Evolutionary conservation across 2,888 invertebrate species (phyloP).

Genomic region (Drosophila ochracea): DNA sequence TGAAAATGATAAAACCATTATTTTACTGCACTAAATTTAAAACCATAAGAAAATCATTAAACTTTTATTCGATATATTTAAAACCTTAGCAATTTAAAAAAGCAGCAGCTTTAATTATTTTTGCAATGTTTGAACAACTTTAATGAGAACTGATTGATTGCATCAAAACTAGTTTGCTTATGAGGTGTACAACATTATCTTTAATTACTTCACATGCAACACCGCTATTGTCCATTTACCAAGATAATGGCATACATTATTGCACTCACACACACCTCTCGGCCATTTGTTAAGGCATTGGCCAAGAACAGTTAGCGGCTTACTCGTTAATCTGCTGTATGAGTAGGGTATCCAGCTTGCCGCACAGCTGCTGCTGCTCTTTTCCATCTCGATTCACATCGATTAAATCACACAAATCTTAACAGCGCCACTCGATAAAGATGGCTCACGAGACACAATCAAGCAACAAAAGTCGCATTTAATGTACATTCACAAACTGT

Average conservation of each 20-base stretch:
- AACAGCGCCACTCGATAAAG: conserved; percentile 28
- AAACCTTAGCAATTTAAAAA: neutral
- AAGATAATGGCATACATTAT: neutral
- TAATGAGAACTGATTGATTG: neutral
- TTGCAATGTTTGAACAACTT: neutral
- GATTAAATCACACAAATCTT: conserved; percentile 39
- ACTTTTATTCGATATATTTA: neutral
- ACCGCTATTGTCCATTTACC: neutral
- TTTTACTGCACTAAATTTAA: neutral
- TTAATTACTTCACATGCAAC: neutral
- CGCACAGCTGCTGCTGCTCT: conserved; percentile 7
- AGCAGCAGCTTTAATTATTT: neutral
- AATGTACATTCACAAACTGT: conserved; percentile 56
- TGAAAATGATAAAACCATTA: neutral
- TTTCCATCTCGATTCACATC: conserved; percentile 36
- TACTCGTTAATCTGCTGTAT: conserved; percentile 2
- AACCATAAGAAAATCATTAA: neutral
- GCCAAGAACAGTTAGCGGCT: conserved; percentile 10
- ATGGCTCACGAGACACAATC: conserved; percentile 23
- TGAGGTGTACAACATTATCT: neutral
- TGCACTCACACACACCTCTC: neutral
- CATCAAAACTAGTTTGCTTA: conserved; percentile 4
- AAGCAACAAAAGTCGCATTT: conserved; percentile 30
- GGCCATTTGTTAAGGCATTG: conserved; percentile 17
- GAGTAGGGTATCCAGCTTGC: neutral